phyloP scores from a whole-genome alignment of 2,797 vertebrate species.

The Crypturellus tataupa region DNA sequence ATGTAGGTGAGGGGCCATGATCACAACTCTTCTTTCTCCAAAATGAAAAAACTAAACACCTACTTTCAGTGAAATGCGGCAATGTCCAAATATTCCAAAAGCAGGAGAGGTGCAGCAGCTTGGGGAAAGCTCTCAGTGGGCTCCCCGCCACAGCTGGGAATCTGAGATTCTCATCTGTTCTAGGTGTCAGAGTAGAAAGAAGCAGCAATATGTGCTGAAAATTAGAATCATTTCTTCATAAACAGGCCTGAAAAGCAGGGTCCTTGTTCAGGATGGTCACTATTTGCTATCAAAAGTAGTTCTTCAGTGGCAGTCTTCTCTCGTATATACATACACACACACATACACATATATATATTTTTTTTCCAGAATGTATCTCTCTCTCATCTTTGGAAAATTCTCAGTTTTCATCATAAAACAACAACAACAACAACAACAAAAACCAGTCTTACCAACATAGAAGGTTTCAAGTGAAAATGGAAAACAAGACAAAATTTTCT shows the following conservation, averaged over 20 bases:
- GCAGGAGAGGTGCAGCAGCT: accelerated
- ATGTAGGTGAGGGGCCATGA: background rate
- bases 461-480: conserved; percentile 27
- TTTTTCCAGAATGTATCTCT: background rate
- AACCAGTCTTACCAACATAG: accelerated
- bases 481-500: background rate
- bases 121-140: background rate
- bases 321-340: background rate
- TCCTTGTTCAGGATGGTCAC: background rate
- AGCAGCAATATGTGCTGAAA: background rate
- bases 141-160: background rate
- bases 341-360: no score
- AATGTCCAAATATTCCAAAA: background rate
- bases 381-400: background rate
- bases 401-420: background rate
- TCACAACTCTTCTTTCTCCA: background rate
- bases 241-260: background rate
- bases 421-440: background rate
- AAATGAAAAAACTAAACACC: background rate
- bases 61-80: background rate
- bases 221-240: background rate
- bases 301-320: background rate
- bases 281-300: background rate
- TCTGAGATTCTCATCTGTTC: background rate
- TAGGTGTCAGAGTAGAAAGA: background rate